Evolutionary conservation across 2,113 vertebrate species (phyloP), one percentile per base, ranked within the genome.

Genomic region (Chaetodon trifascialis): DNA sequence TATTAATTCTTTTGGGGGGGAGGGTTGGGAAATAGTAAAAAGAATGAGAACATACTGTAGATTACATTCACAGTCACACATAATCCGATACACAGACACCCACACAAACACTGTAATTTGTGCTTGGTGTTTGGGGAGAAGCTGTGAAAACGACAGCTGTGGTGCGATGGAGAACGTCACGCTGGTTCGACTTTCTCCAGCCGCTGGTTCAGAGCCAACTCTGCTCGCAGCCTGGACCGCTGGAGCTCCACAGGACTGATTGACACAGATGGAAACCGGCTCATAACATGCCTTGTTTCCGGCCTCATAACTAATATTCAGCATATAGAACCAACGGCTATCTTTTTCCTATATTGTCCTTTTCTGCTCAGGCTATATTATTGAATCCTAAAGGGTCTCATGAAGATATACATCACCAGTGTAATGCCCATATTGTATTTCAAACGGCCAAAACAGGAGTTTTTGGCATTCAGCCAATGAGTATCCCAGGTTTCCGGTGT

Each of bases 61-160:
- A 80, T 78, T 59, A 58, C 84, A 68, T 72, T 67, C 34, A 52
- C 65, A 64, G 74, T 82, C 62, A 76, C 65, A 67, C 80, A 74
- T 60, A 63, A 80, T 73, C 80, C 49, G 59, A 67, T 12, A 72
- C 42, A 71, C 64, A 73, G 52, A 82, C 71, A 84, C 77, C 59
- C 90, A 86, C 83, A 63, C 83, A 86, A 58, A 77, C 54, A 65
- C 19, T 75, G 70, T 69, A 70, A 25, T 73, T 82, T 73, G 84
- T 87, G 84, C 85, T 64, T 89, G 84, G 65, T 88, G 80, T 88
- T 87, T 88, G 65, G 76, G 66, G 86, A 86, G 81, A 91, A 90
- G 83, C 93, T 86, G 92, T 92, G 89, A 91, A 88, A 93, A 81
- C 72, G 88, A 90, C 92, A 94, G 91, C 93, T 93, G 91, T 82